A percentile compares a stretch with the other conserved stretches of the same genome.
Conservation (phyloP, 2,113 vertebrate genomes). For the Epinephelus moara region DNA sequence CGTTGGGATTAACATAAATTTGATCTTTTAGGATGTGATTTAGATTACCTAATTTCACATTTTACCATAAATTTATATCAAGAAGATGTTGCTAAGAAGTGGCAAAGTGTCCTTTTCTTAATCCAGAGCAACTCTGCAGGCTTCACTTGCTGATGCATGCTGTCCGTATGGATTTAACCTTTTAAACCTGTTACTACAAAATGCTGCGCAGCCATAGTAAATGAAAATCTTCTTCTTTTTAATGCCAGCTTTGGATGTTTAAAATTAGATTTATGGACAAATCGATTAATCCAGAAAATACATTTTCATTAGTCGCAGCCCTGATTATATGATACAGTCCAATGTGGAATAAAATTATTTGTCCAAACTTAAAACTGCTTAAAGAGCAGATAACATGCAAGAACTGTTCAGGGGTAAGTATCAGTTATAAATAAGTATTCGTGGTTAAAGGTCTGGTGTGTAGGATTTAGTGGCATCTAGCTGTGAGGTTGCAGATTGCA, state of each 20-base stretch:
- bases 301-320: background rate
- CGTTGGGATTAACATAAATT: background rate
- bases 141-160: background rate
- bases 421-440: background rate
- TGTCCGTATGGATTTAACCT: conserved; percentile 19
- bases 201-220: background rate
- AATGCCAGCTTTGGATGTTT: background rate
- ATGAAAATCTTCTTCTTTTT: background rate
- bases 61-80: background rate
- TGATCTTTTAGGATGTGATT: background rate
- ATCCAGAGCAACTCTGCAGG: background rate
- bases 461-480: too few relatives aligned
- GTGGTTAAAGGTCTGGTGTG: too few relatives aligned
- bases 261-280: background rate
- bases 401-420: background rate
- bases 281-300: background rate
- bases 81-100: background rate
- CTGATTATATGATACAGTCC: background rate
- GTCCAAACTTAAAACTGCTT: background rate
- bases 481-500: too few relatives aligned
- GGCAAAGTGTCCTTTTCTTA: conserved; percentile 11
- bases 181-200: conserved; percentile 23
- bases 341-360: background rate
- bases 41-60: too few relatives aligned
- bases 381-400: background rate